Evolutionary conservation across 2,888 invertebrate species (phyloP).

Genomic region (Slavum lentiscoides): DNA sequence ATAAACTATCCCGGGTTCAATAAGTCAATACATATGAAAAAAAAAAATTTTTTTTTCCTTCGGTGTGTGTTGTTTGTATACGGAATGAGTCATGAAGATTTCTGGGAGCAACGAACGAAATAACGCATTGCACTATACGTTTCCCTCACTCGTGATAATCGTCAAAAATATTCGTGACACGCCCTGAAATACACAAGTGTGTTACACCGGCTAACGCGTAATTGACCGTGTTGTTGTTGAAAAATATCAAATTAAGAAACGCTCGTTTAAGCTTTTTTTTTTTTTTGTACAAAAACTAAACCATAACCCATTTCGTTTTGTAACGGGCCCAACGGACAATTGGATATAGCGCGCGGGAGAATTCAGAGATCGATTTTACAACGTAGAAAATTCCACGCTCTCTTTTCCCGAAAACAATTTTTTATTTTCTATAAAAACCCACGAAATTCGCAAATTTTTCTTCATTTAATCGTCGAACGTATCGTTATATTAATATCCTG

Average conservation of each 20-base stretch:
- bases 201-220: background rate
- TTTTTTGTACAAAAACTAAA: background rate
- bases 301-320: too few relatives aligned
- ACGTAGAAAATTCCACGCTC: too few relatives aligned
- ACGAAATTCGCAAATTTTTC: too few relatives aligned
- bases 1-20: background rate
- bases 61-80: background rate
- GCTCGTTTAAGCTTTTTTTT: background rate
- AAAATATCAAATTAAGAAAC: background rate
- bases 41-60: constrained; percentile 7
- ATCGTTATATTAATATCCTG: too few relatives aligned
- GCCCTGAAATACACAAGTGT: background rate
- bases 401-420: too few relatives aligned
- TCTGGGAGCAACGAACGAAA: background rate
- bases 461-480: too few relatives aligned
- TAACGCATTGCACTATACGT: background rate
- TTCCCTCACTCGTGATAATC: background rate
- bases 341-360: too few relatives aligned
- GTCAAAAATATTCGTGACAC: background rate
- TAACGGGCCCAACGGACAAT: too few relatives aligned
- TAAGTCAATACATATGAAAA: constrained; percentile 16
- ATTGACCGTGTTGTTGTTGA: background rate
- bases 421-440: too few relatives aligned
- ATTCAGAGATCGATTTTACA: too few relatives aligned
- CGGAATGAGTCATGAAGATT: background rate